phyloP scores from a whole-genome alignment of 2,797 vertebrate species.

The Macroramphosus scolopax region DNA sequence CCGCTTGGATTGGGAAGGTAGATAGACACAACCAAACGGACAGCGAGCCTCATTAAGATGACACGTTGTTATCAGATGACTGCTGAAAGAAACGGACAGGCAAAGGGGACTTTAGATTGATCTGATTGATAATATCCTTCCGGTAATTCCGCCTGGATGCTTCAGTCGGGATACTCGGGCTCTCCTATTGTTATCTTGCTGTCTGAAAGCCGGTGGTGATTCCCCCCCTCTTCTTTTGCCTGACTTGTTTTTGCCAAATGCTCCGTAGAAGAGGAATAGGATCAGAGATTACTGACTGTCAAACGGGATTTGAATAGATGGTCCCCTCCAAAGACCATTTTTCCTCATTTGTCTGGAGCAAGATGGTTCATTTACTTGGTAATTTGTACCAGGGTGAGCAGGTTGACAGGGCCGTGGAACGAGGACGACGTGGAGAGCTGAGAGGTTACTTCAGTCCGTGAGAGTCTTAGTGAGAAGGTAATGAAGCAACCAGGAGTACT shows the following conservation, averaged over 20 bases:
- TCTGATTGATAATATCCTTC: no score
- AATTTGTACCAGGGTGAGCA: slow-evolving; percentile 59
- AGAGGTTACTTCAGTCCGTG: slow-evolving; percentile 47
- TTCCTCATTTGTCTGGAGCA: slow-evolving; percentile 72
- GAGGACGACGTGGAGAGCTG: slow-evolving; percentile 28
- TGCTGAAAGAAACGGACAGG: no score
- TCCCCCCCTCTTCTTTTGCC: slow-evolving; percentile 38
- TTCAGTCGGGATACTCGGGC: slow-evolving; percentile 25
- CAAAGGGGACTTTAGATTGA: no score
- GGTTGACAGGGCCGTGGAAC: slow-evolving; percentile 46
- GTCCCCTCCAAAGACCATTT: slow-evolving; percentile 71
- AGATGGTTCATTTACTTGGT: slow-evolving; percentile 75
- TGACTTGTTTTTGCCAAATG: slow-evolving; percentile 41
- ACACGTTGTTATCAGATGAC: no score
- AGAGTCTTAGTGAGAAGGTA: slow-evolving; percentile 54
- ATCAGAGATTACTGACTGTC: slow-evolving; percentile 65
- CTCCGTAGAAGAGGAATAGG: slow-evolving; percentile 56
- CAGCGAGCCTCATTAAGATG: no score
- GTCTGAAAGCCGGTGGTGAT: slow-evolving; percentile 60
- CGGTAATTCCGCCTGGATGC: no score
- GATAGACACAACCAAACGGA: no score
- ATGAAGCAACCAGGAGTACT: slow-evolving; percentile 63
- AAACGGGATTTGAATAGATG: slow-evolving; percentile 73
- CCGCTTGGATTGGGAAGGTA: no score
- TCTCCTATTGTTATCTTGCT: slow-evolving; percentile 53